Evolutionary conservation across 2,888 invertebrate species (phyloP), one percentile per base, ranked within the genome.

Genomic region (Balanococcus diminutus): DNA sequence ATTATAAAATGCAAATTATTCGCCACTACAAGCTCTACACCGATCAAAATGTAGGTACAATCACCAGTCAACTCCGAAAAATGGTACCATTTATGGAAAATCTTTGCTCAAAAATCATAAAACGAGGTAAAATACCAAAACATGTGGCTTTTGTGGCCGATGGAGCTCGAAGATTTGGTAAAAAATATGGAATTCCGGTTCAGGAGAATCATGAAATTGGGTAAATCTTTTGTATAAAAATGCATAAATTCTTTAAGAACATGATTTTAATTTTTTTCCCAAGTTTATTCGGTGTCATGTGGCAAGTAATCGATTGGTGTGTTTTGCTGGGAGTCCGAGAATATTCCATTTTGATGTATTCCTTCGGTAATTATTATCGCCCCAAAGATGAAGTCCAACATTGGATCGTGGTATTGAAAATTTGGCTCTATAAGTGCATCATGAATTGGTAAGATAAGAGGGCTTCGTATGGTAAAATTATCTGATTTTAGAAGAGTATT

Each of bases 301-400:
- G 46, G 67, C 82, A 86, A 28, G 72, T 86, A 6, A 86, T 86
- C 3, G 86, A 86, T 82, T 86, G 86, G 86, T 86, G 86, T 72
- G 36, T 86, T 22, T 8, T 36, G 25, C 22, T 86, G 14, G 86
- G 86, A 1, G 46, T 86, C 19, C 72, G 25, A 36, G 86, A 86
- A 39, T 86, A 86, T 46, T 82, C 86, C n/a, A 82, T 86, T 25
- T 19, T 86, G 4, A 82, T 86, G 86, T 86, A 61, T 42, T 82
- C 82, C 1, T 86, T 82, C 22, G 86, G 86, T 36, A 86, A 86
- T 82, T 86, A 86, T 28, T 3, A 86, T 61, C 81, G 86, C 16
- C 86, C 86, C 5, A 67, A 61, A 32, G 86, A 86, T 19, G 86
- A 86, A 67, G 82, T 82, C 9, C 28, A 42, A n/a, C 86, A 86